phyloP scores from a whole-genome alignment of 2,797 vertebrate species.

The Anguilla megastoma region DNA sequence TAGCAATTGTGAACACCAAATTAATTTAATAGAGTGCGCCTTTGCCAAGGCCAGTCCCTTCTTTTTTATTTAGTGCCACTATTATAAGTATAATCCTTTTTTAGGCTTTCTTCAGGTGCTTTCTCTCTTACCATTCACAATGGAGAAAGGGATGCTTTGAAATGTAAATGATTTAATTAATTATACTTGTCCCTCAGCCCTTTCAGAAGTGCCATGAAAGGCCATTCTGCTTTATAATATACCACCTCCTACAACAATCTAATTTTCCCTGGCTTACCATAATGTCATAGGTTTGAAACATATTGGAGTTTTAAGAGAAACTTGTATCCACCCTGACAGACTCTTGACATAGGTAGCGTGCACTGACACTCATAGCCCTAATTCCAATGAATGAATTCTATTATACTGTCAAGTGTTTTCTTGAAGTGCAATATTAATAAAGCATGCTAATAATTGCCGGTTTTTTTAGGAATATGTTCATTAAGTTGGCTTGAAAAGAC shows the following conservation, averaged over 20 bases:
- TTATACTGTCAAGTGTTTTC: not conserved
- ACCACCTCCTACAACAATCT: not conserved
- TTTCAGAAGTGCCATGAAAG: conserved; percentile 37
- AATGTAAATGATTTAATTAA: conserved; percentile 60
- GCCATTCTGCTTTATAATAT: not conserved
- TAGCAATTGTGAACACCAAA: conserved; percentile 45
- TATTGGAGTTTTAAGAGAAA: not conserved
- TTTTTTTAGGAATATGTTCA: not conserved
- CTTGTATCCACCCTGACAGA: conserved; percentile 3
- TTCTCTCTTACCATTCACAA: conserved; percentile 38
- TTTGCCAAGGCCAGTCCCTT: conserved; percentile 26
- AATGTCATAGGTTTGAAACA: conserved; percentile 3
- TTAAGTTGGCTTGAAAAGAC: not conserved
- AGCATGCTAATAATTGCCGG: not conserved
- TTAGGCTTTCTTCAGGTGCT: conserved; percentile 43
- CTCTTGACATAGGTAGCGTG: not conserved
- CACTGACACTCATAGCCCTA: not conserved
- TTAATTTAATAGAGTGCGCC: conserved; percentile 46
- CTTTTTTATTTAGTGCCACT: conserved; percentile 12
- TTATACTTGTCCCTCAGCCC: conserved; percentile 48
- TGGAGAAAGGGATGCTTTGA: conserved; percentile 54
- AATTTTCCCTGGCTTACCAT: not conserved
- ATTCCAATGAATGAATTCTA: not conserved
- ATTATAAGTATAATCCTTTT: conserved; percentile 44
- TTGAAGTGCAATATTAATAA: not conserved